Percentiles rank a stretch among this genome's conserved stretches.
Conservation (phyloP, 2,113 vertebrate genomes). For the Oreochromis tanganicae region DNA sequence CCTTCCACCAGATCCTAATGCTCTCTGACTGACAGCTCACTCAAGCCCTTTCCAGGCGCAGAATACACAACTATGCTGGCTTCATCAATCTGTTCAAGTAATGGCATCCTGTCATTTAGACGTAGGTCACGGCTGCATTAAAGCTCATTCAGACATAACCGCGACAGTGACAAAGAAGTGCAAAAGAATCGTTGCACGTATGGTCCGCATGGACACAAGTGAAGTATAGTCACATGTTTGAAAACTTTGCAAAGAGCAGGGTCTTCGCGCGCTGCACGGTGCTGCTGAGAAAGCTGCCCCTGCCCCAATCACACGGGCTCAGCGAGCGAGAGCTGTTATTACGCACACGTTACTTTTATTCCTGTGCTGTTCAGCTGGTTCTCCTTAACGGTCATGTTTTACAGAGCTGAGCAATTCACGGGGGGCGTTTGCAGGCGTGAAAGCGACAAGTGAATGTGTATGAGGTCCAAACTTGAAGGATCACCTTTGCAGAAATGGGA, state of each 20-base stretch:
- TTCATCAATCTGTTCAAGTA: neutral
- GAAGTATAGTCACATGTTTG: neutral
- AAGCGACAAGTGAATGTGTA: neutral
- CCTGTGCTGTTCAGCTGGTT: neutral
- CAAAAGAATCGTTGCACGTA: neutral
- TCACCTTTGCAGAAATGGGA: neutral
- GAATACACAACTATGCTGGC: neutral
- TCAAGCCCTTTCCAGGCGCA: neutral
- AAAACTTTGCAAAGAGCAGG: neutral
- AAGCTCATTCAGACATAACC: neutral
- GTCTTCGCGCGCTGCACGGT: neutral
- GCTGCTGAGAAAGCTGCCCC: neutral
- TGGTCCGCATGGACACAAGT: neutral
- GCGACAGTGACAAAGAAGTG: neutral
- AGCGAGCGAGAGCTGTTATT: neutral
- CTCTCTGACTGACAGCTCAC: constrained; percentile 49
- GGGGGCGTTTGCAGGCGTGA: neutral
- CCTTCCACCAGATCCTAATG: constrained; percentile 53
- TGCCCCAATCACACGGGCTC: neutral
- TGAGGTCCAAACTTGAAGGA: neutral
- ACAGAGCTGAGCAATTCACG: neutral
- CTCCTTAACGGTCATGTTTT: neutral
- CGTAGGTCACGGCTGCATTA: neutral
- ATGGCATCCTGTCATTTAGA: neutral
- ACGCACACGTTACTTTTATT: neutral